Evolutionary conservation across 1,140 invertebrate genomes (phyloP).

Genomic region (Neodiprion fabricii): DNA sequence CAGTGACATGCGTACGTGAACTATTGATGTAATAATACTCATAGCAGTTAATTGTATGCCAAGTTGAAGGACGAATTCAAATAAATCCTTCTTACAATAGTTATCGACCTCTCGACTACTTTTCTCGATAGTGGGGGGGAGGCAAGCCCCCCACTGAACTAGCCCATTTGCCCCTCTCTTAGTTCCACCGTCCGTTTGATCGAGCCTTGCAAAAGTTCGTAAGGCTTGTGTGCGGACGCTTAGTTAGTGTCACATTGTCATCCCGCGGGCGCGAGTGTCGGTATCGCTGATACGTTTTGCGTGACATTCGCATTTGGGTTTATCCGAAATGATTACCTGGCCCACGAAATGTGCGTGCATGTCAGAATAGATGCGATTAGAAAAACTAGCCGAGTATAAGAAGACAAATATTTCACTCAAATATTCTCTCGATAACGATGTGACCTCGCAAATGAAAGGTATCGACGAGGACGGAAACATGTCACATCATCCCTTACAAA

Average conservation of each 20-base stretch:
- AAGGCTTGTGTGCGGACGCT: background rate
- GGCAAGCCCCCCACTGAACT: background rate
- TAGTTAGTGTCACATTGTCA: background rate
- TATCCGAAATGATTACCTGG: too few species aligned
- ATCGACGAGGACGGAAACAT: too few species aligned
- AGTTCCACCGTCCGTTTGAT: background rate
- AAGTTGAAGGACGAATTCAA: background rate
- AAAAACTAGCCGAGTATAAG: too few species aligned
- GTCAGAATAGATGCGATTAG: too few species aligned
- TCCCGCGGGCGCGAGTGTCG: background rate
- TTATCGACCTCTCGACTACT: background rate
- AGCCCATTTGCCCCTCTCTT: background rate
- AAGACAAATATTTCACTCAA: too few species aligned
- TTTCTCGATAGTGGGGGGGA: background rate
- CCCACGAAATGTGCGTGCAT: too few species aligned
- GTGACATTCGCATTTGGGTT: background rate
- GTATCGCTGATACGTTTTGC: background rate
- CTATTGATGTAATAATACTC: too few species aligned
- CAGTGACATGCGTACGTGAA: too few species aligned
- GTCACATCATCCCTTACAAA: too few species aligned
- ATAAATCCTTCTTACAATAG: background rate
- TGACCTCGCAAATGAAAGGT: background rate
- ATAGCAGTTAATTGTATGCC: background rate
- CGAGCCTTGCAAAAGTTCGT: background rate
- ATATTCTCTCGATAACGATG: background rate